Evolutionary conservation across 2,113 vertebrate genomes (phyloP), one percentile per base, ranked within the genome.

Genomic region (Ailuropoda melanoleuca): DNA sequence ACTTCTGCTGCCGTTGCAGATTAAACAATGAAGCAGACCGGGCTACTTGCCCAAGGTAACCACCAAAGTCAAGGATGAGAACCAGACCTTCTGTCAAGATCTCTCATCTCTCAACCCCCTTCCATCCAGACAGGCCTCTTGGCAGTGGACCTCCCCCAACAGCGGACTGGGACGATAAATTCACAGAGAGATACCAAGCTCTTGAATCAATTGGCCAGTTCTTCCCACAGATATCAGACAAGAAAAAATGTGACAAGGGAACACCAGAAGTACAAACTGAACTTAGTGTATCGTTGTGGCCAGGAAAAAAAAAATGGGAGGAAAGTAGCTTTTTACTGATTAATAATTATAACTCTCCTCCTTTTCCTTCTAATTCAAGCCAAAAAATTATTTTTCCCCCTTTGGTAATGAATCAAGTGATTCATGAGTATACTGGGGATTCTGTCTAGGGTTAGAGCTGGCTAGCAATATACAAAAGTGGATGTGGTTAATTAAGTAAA

Each of bases 361-460:
- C 29, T 37, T 91, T 96, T 94, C 77, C 58, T 86, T 95, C 46
- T 50, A 93, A 93, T 90, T 83, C 90, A 95, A 78, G 34, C 77
- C 43, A n/a, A n/a, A 78, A 93, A 75, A 75, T 82, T 68, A 87
- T 50, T 78, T 91, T 58, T 96, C 66, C 66, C 82, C 68, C 88
- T 96, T 82, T 62, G 92, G 29, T 84, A 96, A 95, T 60, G 64
- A 95, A 96, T 95, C 84, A 97, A 92, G 31, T 80, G 64, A 97
- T 95, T 93, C 78, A 90, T 48, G 26, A 92, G 74, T 88, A 93
- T 78, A 88, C 4, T 96, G 78, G 74, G 82, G 83, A 87, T 96
- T 95, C 53, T 90, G 39, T 60, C 48, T 83, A 80, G 72, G 18
- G 81, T 92, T 72, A 84, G 24, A 80, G 23, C 75, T 95, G 75